Base-by-base conservation (phyloP, 2,888 invertebrate species). In the Harpagoxenus sublaevis region DNA sequence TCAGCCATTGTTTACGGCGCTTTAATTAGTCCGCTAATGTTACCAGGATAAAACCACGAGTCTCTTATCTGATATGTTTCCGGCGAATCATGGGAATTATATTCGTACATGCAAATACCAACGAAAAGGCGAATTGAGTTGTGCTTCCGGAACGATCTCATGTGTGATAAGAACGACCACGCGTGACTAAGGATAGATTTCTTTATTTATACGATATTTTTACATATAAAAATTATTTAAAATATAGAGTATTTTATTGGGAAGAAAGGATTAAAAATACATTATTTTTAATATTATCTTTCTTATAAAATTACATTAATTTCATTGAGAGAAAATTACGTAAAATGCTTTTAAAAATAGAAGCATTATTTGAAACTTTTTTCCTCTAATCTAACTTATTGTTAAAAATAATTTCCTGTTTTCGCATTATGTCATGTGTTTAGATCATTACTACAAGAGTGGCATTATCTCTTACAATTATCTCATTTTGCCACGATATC, bases 81-180 rank as follows among this genome's bases (percentile, higher is more conserved):
- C 92, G 90, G 89, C 89, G 85, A 92, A 91, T 93, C 90, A 91
- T 91, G 92, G 91, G 93, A 94, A 93, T 94, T 92, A 92, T 93
- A 93, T 93, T 92, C 92, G 91, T 91, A 92, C 93, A 94, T 94
- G 94, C 93, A 94, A 94, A 94, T 94, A 89, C 89, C 89, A 86
- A 88, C 91, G 93, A 93, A 92, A 92, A 91, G 91, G 91, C 91
- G 89, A 92, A 93, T 93, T 93, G 92, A 92, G 92, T 91, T 91
- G 92, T 91, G 92, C 92, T 94, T 94, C 94, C 94, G 93, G 90
- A 90, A 89, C 91, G 93, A 93, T 94, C 89, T 87, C 79, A 42
- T 81, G 51, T 65, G 70, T 73, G 88, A 88, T 88, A 89, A 84
- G 70, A 70, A 77, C 53, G 68, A 78, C 84, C 71, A 89, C 90